These are phyloP conservation scores for Psilopsiagon aymara DNA, from an alignment of 2,113 vertebrate species.

Conservation along the genomic window DNA sequence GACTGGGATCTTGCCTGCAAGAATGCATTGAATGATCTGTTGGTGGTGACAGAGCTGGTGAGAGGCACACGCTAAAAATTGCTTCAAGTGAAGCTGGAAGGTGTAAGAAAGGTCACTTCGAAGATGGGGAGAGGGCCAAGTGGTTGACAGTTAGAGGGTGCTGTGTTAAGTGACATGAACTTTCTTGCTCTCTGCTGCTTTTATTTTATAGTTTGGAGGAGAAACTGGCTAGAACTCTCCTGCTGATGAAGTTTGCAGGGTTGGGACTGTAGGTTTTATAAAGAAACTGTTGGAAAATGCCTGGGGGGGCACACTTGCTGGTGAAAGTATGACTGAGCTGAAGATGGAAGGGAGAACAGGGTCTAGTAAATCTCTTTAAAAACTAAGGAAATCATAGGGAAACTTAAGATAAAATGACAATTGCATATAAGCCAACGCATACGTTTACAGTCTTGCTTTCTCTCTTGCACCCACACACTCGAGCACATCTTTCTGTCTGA, in stretches of 20 bases:
- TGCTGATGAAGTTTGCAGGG: neutral
- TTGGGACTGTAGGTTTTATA: neutral
- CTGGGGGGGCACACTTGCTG: neutral
- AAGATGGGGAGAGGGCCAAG: neutral
- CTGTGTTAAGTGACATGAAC: neutral
- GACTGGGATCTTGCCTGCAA: neutral
- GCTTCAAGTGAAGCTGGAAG: neutral
- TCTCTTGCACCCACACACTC: neutral
- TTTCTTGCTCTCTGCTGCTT: neutral
- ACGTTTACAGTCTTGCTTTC: conserved; percentile 10
- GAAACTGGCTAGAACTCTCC: neutral
- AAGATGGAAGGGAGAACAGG: neutral
- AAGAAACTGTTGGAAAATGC: neutral
- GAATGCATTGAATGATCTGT: neutral
- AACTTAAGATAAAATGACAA: conserved; percentile 11
- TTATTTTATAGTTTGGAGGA: neutral
- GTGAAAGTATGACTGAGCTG: neutral
- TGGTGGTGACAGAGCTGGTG: neutral
- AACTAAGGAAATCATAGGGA: neutral
- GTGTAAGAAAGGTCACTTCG: neutral
- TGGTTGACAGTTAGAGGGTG: neutral
- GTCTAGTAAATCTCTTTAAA: neutral
- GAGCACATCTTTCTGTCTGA: neutral
- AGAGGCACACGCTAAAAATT: neutral
- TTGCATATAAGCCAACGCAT: neutral